Conservation (phyloP, 2,888 invertebrate species). For the Agapostemon virescens region DNA sequence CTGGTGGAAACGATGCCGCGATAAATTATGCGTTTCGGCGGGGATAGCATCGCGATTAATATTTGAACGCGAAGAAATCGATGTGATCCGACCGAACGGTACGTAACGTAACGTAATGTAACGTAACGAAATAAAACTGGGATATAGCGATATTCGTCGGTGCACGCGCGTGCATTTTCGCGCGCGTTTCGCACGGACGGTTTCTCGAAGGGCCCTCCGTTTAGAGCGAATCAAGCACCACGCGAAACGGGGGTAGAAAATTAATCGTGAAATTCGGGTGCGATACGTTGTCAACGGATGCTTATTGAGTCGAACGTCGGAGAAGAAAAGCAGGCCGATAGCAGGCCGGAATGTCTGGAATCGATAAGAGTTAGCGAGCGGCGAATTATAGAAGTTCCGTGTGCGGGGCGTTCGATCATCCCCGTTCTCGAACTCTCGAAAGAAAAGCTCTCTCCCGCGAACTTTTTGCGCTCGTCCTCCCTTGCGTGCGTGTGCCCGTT, state of each 20-base stretch:
- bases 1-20: constrained; percentile 47
- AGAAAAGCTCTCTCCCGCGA: constrained; percentile 59
- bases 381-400: constrained; percentile 59
- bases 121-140: background rate
- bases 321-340: background rate
- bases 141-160: background rate
- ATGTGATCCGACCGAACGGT: constrained; percentile 26
- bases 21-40: constrained; percentile 51
- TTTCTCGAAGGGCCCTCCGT: too few species aligned
- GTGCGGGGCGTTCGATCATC: constrained; percentile 53
- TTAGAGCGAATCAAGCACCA: background rate
- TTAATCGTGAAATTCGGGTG: background rate
- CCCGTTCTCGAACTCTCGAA: constrained; percentile 52
- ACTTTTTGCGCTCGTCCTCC: constrained; percentile 54
- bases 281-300: constrained; percentile 11
- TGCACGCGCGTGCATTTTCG: background rate
- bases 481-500: constrained; percentile 24
- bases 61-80: constrained; percentile 38
- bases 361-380: constrained; percentile 52
- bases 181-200: too few species aligned
- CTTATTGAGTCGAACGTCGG: constrained; percentile 6
- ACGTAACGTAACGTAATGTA: background rate
- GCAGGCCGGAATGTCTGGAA: constrained; percentile 43
- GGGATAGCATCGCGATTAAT: constrained; percentile 41
- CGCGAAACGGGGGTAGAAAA: too few species aligned